A percentile compares a stretch with the other conserved stretches of the same genome.
Evolutionary conservation across 2,797 vertebrate genomes (phyloP).

Genomic region (Brachymystax lenok): DNA sequence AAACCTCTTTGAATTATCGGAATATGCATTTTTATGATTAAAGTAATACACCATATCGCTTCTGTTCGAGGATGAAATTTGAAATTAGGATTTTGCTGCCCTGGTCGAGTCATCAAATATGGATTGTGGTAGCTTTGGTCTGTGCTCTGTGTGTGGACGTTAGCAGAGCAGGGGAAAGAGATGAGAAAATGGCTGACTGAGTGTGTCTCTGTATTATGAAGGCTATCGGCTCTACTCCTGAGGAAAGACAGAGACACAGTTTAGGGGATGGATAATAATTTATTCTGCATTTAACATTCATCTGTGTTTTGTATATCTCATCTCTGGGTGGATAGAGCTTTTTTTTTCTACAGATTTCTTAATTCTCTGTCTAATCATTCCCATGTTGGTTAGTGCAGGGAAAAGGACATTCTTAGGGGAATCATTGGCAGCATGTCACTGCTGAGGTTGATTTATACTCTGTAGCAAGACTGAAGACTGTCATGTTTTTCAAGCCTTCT

Average conservation of each 20-base stretch:
- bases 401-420: neutral
- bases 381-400: neutral
- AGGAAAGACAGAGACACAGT: neutral
- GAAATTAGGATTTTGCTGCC: slow-evolving; percentile 18
- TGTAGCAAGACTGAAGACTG: neutral
- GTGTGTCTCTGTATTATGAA: neutral
- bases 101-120: slow-evolving; percentile 15
- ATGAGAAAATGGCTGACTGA: slow-evolving; percentile 26
- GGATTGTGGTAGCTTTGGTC: slow-evolving; percentile 11
- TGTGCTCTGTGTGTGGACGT: neutral
- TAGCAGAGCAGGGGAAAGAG: neutral
- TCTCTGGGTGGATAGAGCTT: neutral
- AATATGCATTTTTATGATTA: slow-evolving; percentile 48
- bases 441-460: neutral
- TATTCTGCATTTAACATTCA: neutral
- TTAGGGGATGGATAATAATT: neutral
- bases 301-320: neutral
- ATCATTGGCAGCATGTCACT: neutral
- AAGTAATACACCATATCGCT: slow-evolving; percentile 37
- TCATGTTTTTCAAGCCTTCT: neutral
- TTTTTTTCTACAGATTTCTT: neutral
- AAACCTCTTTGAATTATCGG: slow-evolving; percentile 23
- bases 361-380: neutral
- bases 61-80: slow-evolving; percentile 28
- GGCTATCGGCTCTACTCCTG: neutral